phyloP scores from a whole-genome alignment of 2,113 vertebrate genomes.

The Pangasianodon hypophthalmus region DNA sequence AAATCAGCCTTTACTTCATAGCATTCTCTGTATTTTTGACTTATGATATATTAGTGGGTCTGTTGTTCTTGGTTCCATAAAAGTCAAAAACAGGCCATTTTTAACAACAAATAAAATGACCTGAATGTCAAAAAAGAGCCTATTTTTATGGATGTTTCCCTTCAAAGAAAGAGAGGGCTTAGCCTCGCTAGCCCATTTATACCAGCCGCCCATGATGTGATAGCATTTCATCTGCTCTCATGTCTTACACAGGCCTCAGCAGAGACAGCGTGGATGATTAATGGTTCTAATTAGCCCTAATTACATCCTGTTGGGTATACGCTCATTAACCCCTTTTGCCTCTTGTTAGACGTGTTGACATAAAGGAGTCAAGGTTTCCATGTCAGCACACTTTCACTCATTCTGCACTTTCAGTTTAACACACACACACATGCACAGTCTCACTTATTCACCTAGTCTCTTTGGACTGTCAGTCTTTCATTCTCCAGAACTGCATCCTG shows the following conservation, averaged over 20 bases:
- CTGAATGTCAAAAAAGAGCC: background rate
- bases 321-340: conserved; percentile 63
- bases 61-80: background rate
- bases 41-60: background rate
- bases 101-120: background rate
- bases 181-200: background rate
- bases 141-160: background rate
- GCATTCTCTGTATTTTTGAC: background rate
- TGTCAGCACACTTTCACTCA: conserved; percentile 51
- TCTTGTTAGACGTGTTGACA: conserved; percentile 66
- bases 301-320: conserved; percentile 57
- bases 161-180: background rate
- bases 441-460: conserved; percentile 13
- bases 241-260: conserved; percentile 23
- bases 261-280: conserved; percentile 69
- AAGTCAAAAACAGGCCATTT: background rate
- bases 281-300: conserved; percentile 70
- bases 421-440: conserved; percentile 23
- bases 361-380: conserved; percentile 56
- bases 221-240: background rate
- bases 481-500: background rate
- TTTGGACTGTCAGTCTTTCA: conserved; percentile 26
- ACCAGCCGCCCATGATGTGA: background rate
- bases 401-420: conserved; percentile 21
- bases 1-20: background rate